Conservation (phyloP, 2,888 invertebrate species). For the Achlya flavicornis region DNA sequence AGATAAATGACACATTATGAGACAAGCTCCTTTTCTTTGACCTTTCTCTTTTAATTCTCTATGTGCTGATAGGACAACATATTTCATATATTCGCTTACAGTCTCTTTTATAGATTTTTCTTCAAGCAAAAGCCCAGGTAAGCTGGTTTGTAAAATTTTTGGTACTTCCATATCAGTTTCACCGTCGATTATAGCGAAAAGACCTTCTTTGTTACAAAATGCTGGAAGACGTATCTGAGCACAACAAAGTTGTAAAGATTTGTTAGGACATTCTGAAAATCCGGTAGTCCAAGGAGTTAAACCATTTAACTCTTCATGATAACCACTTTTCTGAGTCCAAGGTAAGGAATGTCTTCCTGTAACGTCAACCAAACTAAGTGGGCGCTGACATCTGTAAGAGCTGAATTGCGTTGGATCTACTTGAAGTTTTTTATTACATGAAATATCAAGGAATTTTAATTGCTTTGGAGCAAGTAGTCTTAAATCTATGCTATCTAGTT, state of each 20-base stretch:
- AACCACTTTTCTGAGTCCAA: slow-evolving; percentile 74
- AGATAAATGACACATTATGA: slow-evolving; percentile 89
- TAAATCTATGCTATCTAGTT: slow-evolving; percentile 91
- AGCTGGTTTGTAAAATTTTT: slow-evolving; percentile 87
- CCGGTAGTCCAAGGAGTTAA: slow-evolving; percentile 91
- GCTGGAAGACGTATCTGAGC: slow-evolving; percentile 90
- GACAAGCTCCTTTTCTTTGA: slow-evolving; percentile 88
- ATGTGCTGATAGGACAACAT: slow-evolving; percentile 91
- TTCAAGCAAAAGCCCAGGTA: slow-evolving; percentile 91
- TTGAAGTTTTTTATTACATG: slow-evolving; percentile 91
- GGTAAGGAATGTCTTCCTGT: slow-evolving; percentile 91
- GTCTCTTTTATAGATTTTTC: slow-evolving; percentile 92
- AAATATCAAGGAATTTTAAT: slow-evolving; percentile 92
- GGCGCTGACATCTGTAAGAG: slow-evolving; percentile 90
- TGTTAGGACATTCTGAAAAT: slow-evolving; percentile 93
- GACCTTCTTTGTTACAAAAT: slow-evolving; percentile 91
- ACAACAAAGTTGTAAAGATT: slow-evolving; percentile 88
- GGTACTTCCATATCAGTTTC: slow-evolving; percentile 89
- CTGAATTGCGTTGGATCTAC: slow-evolving; percentile 93
- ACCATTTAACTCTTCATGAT: slow-evolving; percentile 83
- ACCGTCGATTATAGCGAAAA: slow-evolving; percentile 93
- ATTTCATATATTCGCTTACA: slow-evolving; percentile 92
- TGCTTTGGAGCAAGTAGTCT: slow-evolving; percentile 90
- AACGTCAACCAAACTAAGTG: slow-evolving; percentile 92
- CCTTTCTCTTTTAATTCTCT: slow-evolving; percentile 90